Base-by-base conservation (phyloP, 2,113 vertebrate species). In the Globicephala melas region DNA sequence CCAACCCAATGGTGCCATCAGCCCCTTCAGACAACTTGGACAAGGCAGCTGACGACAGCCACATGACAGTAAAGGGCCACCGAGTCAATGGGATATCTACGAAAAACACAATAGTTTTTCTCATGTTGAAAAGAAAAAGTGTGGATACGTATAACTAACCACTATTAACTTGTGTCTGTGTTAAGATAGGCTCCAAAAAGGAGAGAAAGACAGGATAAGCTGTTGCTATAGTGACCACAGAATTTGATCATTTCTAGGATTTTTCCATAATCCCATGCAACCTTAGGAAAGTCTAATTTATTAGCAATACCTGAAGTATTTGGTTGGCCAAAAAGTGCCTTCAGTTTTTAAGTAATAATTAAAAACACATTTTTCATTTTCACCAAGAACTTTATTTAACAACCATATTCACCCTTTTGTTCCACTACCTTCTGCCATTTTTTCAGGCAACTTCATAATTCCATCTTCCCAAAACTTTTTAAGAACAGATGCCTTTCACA, bases 171-270 rank as follows among this genome's bases (percentile, higher is more conserved):
- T 98, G 91, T 98, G 91, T 89, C 50, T 94, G 31, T 88, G 33
- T 94, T 98, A 98, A 98, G 97, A 99, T 47, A 99, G 98, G 98
- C 96, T 98, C 95, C 92, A 92, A 91, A 98, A 97, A 98, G 96
- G 98, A 50, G 96, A 94, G 95, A 98, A 95, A 95, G 96, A 98
- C 97, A 97, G 97, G 92, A 96, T 98, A 96, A 99, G 98, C 97
- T 98, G 99, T 99, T 99, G 98, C 99, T 98, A 99, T 96, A 98
- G 98, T 96, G 98, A 99, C 98, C 92, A 96, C 63, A 86, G 89
- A 96, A 76, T 92, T 92, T 98, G 97, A 98, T 94, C 97, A 97
- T 98, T 98, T 98, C 97, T 92, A 92, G 81, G 89, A 96, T 70
- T 89, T 89, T 95, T 93, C 96, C 68, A 65, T 81, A 94, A 73